Evolutionary conservation across 2,113 vertebrate genomes (phyloP), one percentile per base, ranked within the genome.

Genomic region (Suricata suricatta): DNA sequence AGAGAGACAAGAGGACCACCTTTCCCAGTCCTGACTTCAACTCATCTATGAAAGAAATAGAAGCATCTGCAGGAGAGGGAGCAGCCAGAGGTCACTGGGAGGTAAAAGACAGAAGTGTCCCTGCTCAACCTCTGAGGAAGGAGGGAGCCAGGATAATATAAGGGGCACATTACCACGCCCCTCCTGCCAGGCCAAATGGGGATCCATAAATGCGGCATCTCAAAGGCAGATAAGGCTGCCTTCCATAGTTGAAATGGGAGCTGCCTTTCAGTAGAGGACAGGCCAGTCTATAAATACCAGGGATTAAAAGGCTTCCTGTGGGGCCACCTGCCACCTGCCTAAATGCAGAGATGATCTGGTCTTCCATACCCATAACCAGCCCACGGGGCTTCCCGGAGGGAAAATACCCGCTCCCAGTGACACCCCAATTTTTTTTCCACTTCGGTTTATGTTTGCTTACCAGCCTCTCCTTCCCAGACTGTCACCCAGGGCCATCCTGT

Each of bases 231-330:
- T 89, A 93, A 90, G 71, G 79, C 83, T 69, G 96, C 79, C 87
- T 95, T 86, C 29, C 41, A 63, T 93, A 93, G 88, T 80, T 71
- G 47, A 95, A 95, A 81, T 50, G 68, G 88, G 57, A 90, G 72
- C 33, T 93, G 88, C 93, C 95, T 97, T 94, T 96, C 96, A 96
- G 84, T 57, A 92, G 79, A 89, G 79, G 33, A 85, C 35, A 93
- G 64, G 71, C 57, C 52, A 97, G 89, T 97, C 89, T 96, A 97
- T 93, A 98, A 98, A 97, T 95, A 97, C 69, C 69, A 93, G 52
- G 68, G 27, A 95, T 80, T 96, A 97, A 97, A 94, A 96, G 93
- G 64, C n/a, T 97, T 97, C 90, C 92, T 96, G 92, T 54, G 1
- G 50, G 86, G 54, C 72, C 74, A 89, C 74, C 10, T 57, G 88